phyloP scores from a whole-genome alignment of 2,113 vertebrate genomes.

The Nematolebias whitei region DNA sequence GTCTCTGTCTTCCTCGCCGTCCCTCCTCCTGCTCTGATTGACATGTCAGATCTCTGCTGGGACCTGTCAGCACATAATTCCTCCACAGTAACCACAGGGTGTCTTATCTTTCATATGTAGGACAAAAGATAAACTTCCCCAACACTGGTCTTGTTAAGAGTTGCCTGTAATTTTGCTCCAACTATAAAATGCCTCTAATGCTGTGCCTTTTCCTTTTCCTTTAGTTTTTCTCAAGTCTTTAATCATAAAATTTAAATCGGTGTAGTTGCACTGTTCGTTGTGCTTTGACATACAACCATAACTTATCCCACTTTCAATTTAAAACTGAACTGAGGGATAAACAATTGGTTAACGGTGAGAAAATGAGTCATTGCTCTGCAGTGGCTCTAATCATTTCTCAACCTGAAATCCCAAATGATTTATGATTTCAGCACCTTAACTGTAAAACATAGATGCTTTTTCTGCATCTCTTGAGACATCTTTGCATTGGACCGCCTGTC shows the following conservation, averaged over 20 bases:
- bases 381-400: no score
- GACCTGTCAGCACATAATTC: constrained; percentile 54
- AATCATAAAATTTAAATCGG: constrained; percentile 8
- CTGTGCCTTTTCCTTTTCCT: background rate
- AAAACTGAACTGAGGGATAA: no score
- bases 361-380: no score
- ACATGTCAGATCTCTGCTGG: constrained; percentile 51
- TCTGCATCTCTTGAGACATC: background rate
- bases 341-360: no score
- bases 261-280: background rate
- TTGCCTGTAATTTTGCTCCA: constrained; percentile 37
- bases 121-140: constrained; percentile 54
- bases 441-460: background rate
- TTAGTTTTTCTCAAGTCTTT: constrained; percentile 6
- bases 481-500: background rate
- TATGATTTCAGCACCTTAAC: no score
- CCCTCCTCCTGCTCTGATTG: constrained; percentile 56
- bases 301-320: constrained; percentile 2
- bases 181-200: constrained; percentile 1
- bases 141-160: constrained; percentile 23
- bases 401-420: no score
- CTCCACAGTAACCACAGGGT: constrained; percentile 48
- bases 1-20: constrained; percentile 26
- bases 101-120: constrained; percentile 59
- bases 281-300: background rate